Evolutionary conservation across 2,113 vertebrate species (phyloP).

Genomic region (Python bivittatus): DNA sequence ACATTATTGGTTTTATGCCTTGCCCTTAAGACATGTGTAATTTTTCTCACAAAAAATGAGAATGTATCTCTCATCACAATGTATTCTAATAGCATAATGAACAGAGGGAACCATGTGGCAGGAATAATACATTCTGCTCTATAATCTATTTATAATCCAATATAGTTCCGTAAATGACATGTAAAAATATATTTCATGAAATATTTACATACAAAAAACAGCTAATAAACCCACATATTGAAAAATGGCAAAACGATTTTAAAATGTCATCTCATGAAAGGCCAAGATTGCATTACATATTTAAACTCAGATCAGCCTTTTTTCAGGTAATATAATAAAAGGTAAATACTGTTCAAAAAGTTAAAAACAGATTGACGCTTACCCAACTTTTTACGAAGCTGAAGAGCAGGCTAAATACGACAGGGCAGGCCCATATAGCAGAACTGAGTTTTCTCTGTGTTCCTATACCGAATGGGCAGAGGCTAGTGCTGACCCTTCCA

Average conservation of each 20-base stretch:
- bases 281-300: slow-evolving; percentile 15
- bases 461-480: background rate
- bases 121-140: slow-evolving; percentile 3
- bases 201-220: slow-evolving; percentile 52
- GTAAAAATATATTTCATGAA: slow-evolving; percentile 32
- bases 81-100: slow-evolving; percentile 31
- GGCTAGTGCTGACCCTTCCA: background rate
- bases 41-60: slow-evolving; percentile 5
- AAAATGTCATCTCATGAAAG: slow-evolving; percentile 43
- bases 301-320: slow-evolving; percentile 19
- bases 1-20: background rate
- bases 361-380: slow-evolving; percentile 29
- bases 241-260: slow-evolving; percentile 44
- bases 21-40: rapidly evolving
- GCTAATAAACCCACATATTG: slow-evolving; percentile 42
- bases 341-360: slow-evolving; percentile 44
- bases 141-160: slow-evolving; percentile 1
- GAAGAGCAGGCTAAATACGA: background rate
- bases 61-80: slow-evolving; percentile 20
- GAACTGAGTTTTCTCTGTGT: background rate
- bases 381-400: background rate
- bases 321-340: slow-evolving; percentile 33
- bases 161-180: slow-evolving; percentile 10
- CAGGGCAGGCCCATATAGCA: background rate
- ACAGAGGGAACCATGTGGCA: background rate